Percentiles rank a stretch among this genome's conserved stretches.
Conservation (phyloP, 2,113 vertebrate genomes). For the Daphoenositta chrysoptera region DNA sequence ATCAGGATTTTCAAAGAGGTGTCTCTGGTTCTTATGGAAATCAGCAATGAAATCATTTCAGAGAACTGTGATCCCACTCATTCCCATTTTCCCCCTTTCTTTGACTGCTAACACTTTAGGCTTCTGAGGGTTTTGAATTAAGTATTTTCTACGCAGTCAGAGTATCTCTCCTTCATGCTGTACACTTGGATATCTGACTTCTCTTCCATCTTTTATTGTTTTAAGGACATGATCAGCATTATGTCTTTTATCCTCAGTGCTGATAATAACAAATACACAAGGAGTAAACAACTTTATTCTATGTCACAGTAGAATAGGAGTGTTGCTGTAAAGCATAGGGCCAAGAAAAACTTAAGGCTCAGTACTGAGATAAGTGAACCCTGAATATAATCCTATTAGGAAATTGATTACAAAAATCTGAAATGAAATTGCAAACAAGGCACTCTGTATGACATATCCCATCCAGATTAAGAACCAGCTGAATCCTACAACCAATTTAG, state of each 20-base stretch:
- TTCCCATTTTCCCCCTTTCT: background rate
- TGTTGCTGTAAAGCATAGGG: background rate
- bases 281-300: background rate
- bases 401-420: background rate
- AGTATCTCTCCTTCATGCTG: background rate
- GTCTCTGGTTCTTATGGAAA: background rate
- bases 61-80: background rate
- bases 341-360: background rate
- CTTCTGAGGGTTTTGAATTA: background rate
- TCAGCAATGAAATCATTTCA: background rate
- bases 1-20: background rate
- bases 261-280: background rate
- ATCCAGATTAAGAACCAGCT: background rate
- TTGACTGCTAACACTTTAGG: background rate
- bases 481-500: background rate
- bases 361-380: background rate
- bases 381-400: conserved; percentile 12
- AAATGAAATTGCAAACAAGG: background rate
- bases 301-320: background rate
- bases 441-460: background rate
- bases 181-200: background rate
- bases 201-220: background rate
- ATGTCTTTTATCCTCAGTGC: background rate
- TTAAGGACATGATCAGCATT: background rate
- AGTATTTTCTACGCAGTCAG: background rate